A percentile compares a stretch with the other conserved stretches of the same genome.
Evolutionary conservation across 2,797 vertebrate species (phyloP).

Genomic region (Podargus strigoides): DNA sequence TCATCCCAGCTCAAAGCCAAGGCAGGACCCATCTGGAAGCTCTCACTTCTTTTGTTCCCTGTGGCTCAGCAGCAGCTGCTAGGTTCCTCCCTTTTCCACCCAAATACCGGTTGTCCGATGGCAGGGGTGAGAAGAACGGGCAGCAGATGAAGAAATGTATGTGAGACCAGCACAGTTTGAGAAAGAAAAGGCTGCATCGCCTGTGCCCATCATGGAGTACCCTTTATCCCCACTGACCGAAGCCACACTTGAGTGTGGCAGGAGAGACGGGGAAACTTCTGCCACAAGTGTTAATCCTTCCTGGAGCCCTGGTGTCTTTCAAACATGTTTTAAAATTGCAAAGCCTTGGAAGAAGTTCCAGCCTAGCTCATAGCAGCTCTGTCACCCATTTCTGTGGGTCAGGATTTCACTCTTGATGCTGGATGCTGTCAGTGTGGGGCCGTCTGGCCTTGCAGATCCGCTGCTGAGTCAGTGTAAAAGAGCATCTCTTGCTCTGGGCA

Average conservation of each 20-base stretch:
- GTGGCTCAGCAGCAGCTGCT: not conserved
- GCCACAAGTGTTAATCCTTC: not conserved
- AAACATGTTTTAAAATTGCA: not conserved
- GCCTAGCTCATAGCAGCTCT: not conserved
- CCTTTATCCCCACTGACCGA: rapidly evolving
- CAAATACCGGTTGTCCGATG: not conserved
- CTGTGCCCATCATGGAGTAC: not conserved
- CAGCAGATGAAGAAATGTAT: not conserved
- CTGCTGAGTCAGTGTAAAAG: not conserved
- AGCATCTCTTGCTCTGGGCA: rapidly evolving
- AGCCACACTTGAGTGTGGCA: not conserved
- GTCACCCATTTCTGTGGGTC: not conserved
- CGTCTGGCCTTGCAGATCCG: not conserved
- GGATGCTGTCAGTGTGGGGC: too few species aligned
- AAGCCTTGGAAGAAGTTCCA: not conserved
- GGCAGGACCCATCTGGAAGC: not conserved
- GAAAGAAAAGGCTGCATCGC: not conserved
- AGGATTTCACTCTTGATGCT: not conserved
- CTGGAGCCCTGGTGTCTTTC: not conserved
- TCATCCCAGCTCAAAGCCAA: not conserved
- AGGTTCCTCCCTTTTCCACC: not conserved
- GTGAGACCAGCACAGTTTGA: not conserved
- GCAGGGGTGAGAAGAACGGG: not conserved
- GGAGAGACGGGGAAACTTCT: not conserved
- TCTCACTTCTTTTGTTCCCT: not conserved